These are phyloP conservation scores for Chaetogeoica ovagalla DNA, from an alignment of 2,888 invertebrate species.

Conservation along the genomic window DNA sequence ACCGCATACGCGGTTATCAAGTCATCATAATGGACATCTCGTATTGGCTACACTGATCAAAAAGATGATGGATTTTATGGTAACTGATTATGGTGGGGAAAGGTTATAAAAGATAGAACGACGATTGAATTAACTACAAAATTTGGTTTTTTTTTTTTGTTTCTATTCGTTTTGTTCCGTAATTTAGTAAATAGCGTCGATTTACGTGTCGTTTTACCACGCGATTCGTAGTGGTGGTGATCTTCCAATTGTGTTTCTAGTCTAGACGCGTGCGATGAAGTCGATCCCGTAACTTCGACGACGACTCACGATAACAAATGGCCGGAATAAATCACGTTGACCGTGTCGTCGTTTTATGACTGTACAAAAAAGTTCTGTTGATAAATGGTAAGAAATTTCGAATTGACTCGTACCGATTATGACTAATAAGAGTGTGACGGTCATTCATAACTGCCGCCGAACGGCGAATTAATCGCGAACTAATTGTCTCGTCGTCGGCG, in stretches of 20 bases:
- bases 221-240: background rate
- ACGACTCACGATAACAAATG: background rate
- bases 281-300: background rate
- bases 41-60: slow-evolving; percentile 41
- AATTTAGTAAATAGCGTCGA: background rate
- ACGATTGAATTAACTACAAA: slow-evolving; percentile 7
- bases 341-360: background rate
- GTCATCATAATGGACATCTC: background rate
- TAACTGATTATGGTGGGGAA: slow-evolving; percentile 39
- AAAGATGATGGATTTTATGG: slow-evolving; percentile 51
- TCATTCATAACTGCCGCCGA: background rate
- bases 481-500: no score
- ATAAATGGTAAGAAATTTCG: slow-evolving; percentile 31
- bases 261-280: background rate
- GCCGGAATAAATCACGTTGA: background rate
- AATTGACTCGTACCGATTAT: background rate
- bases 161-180: slow-evolving; percentile 6
- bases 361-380: background rate
- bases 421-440: background rate
- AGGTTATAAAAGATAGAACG: slow-evolving; percentile 40
- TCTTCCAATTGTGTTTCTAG: no score
- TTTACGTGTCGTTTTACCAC: background rate
- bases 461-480: background rate
- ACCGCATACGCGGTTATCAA: background rate
- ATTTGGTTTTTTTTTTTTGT: slow-evolving; percentile 33